Evolutionary conservation across 2,797 vertebrate species (phyloP).

Genomic region (Acrocephalus scirpaceus): DNA sequence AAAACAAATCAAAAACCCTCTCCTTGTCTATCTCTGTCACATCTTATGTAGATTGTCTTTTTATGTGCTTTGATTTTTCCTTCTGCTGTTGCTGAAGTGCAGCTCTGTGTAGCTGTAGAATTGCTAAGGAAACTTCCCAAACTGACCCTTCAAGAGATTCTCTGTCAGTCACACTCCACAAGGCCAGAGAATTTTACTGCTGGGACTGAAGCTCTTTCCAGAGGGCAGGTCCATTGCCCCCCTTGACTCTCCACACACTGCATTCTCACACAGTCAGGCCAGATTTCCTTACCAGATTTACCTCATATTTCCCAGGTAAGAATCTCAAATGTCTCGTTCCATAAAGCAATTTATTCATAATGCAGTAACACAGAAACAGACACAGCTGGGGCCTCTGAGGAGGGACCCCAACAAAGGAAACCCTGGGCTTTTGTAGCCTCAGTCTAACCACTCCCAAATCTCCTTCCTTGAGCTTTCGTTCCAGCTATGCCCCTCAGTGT

Average conservation of each 20-base stretch:
- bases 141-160: background rate
- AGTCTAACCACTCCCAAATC: background rate
- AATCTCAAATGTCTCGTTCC: background rate
- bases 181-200: background rate
- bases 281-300: accelerated
- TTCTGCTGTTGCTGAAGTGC: background rate
- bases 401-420: background rate
- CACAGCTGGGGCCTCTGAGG: background rate
- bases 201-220: background rate
- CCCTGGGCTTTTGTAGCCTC: background rate
- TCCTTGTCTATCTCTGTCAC: background rate
- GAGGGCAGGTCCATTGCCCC: accelerated
- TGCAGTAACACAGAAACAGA: background rate
- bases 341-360: accelerated
- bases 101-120: background rate
- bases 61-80: background rate
- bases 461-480: accelerated
- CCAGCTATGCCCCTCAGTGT: background rate
- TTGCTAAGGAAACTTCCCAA: background rate
- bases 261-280: background rate
- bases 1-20: accelerated
- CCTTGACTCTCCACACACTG: background rate
- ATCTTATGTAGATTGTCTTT: background rate
- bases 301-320: background rate
- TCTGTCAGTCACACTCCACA: background rate